Conservation (phyloP, 2,888 invertebrate species). For the Ophioninae sp. region DNA sequence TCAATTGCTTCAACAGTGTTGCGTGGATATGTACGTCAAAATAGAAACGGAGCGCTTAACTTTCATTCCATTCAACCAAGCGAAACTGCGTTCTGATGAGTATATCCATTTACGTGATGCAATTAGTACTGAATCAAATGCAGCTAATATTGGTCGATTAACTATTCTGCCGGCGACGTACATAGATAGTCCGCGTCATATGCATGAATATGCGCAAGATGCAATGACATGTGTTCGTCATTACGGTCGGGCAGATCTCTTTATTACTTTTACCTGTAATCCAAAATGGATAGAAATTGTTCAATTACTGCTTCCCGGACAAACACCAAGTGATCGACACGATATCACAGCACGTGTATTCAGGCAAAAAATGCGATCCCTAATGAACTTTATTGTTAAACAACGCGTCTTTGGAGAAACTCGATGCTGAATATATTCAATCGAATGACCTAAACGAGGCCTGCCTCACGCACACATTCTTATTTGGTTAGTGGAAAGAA, state of each 20-base stretch:
- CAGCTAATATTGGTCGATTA: constrained; percentile 4
- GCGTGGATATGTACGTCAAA: constrained; percentile 78
- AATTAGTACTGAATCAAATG: not conserved
- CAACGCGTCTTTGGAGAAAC: constrained; percentile 67
- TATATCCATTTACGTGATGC: constrained; percentile 70
- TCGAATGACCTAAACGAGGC: constrained; percentile 72
- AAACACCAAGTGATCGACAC: constrained; percentile 70
- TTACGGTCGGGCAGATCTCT: constrained; percentile 56
- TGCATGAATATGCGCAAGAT: constrained; percentile 64
- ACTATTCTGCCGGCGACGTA: constrained; percentile 33
- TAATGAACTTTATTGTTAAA: constrained; percentile 64
- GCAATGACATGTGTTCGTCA: constrained; percentile 64
- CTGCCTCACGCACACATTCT: constrained; percentile 72
- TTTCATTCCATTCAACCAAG: constrained; percentile 73
- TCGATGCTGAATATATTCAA: constrained; percentile 71
- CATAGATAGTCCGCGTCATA: constrained; percentile 40
- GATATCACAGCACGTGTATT: constrained; percentile 70
- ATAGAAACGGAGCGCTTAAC: constrained; percentile 64
- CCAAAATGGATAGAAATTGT: constrained; percentile 52
- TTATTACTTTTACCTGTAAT: constrained; percentile 56
- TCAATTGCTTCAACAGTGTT: constrained; percentile 73
- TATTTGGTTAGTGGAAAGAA: constrained; percentile 34
- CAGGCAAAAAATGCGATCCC: constrained; percentile 60
- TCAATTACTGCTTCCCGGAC: constrained; percentile 20
- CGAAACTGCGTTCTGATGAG: constrained; percentile 37